phyloP scores from a whole-genome alignment of 37 sponge, comb jelly and placozoan genomes.

The Mnemiopsis leidyi region DNA sequence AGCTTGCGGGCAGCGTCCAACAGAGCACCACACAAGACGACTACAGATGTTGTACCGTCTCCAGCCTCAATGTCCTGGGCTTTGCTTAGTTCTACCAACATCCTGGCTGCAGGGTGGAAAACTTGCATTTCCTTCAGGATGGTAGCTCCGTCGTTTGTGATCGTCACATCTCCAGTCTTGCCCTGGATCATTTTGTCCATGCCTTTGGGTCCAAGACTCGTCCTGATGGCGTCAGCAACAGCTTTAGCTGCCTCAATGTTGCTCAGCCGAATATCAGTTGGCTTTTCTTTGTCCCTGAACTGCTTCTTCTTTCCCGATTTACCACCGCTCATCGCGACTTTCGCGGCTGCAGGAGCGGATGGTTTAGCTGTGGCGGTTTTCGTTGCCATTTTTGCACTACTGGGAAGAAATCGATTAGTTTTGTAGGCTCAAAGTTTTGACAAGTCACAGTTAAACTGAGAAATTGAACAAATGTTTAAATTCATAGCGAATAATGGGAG shows the following conservation, averaged over 20 bases:
- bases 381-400: constrained; percentile 27
- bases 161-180: constrained; percentile 89
- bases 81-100: constrained; percentile 98
- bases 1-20: constrained; percentile 84
- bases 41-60: constrained; percentile 98
- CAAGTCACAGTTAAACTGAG: too few species aligned
- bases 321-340: constrained; percentile 26
- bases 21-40: constrained; percentile 92
- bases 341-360: constrained; percentile 42
- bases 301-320: neutral
- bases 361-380: constrained; percentile 40
- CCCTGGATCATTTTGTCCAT: constrained; percentile 99
- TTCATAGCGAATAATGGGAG: too few species aligned
- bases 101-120: constrained; percentile 94
- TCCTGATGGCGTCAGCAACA: constrained; percentile 96
- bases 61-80: constrained; percentile 99
- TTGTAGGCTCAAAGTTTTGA: too few species aligned
- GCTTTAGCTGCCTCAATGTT: constrained; percentile 98
- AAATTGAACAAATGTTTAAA: too few species aligned
- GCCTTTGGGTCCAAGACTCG: constrained; percentile 98
- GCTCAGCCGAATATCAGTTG: constrained; percentile 79
- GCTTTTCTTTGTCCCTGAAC: constrained; percentile 93
- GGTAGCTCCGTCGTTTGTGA: constrained; percentile 99
- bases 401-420: constrained; percentile 3
- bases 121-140: constrained; percentile 99